Base-by-base conservation (phyloP, 2,113 vertebrate genomes). In the Syrrhaptes paradoxus region DNA sequence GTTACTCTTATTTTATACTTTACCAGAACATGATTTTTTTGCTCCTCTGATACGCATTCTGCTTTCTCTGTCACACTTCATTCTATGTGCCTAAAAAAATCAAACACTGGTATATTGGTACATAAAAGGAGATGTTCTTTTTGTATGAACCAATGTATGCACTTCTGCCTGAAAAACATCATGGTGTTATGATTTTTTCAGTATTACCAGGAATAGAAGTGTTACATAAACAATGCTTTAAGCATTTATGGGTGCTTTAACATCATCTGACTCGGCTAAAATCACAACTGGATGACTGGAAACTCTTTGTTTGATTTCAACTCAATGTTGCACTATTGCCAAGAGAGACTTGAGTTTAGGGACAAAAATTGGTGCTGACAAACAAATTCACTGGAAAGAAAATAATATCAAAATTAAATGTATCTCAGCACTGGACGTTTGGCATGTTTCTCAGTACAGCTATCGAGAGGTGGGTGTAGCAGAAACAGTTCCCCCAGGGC, bases 181-280 rank as follows among this genome's bases (percentile, higher is more conserved):
- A 67, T 41, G 38, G 38, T 65, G 31, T 41, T 87, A 95, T 73
- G 62, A 95, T 87, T 95, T 95, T 91, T 96, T 91, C 91, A 95
- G 78, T 65, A 85, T 91, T 91, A 93, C 80, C 54, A 93, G 62
- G 26, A 94, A 87, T 65, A 85, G 81, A 91, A 58, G 87, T 89
- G 36, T 81, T 93, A 68, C 54, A 87, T 87, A 95, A 95, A 93
- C 74, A 93, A 68, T 61, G 41, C 17, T 91, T 89, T 95, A 96
- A 89, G 85, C 36, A 54, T 89, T 91, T 95, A 95, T 95, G 71
- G 43, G 80, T 65, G 38, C 65, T 92, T 93, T 67, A 87, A 75
- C 51, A 71, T 74, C 61, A 90, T 90, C 61, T 71, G 92, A 92
- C 65, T 62, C 38, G 72, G 65, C 72, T 93, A 94, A 95, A 93